phyloP scores from a whole-genome alignment of 2,888 invertebrate species.

The Steinernema hermaphroditum region DNA sequence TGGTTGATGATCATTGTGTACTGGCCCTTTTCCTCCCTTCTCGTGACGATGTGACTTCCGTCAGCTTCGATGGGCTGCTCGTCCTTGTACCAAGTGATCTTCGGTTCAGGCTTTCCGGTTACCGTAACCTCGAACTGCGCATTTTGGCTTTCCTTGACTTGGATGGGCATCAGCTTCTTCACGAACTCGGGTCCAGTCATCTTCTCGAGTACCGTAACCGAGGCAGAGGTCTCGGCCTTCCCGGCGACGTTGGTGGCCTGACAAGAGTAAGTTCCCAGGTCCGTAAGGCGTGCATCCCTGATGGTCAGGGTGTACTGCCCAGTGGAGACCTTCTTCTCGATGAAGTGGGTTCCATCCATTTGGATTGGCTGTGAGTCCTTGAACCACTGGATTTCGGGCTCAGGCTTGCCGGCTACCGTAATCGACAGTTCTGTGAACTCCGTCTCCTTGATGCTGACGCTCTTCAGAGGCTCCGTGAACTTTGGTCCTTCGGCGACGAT shows the following conservation, averaged over 20 bases:
- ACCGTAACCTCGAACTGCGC: conserved; percentile 65
- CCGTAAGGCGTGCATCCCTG: conserved; percentile 89
- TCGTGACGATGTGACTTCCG: neutral
- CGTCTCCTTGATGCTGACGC: conserved; percentile 40
- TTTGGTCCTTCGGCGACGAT: conserved; percentile 36
- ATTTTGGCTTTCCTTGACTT: conserved; percentile 86
- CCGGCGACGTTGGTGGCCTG: conserved; percentile 83
- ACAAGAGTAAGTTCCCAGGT: conserved; percentile 92
- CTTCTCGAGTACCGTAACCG: conserved; percentile 50
- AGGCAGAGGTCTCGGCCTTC: conserved; percentile 51
- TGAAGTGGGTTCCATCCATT: conserved; percentile 74
- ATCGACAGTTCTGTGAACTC: conserved; percentile 46
- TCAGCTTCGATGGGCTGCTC: conserved; percentile 75
- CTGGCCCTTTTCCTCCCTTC: conserved; percentile 14
- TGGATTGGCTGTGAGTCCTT: conserved; percentile 52
- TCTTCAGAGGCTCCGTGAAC: conserved; percentile 45
- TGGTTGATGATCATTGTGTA: conserved; percentile 87
- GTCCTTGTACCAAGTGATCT: conserved; percentile 74
- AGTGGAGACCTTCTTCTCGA: conserved; percentile 80
- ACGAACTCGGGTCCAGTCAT: conserved; percentile 50
- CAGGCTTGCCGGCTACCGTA: conserved; percentile 44
- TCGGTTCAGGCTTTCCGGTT: conserved; percentile 52
- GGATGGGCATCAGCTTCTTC: conserved; percentile 73
- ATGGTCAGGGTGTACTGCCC: conserved; percentile 86
- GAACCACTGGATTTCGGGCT: conserved; percentile 47